Base-by-base conservation (phyloP, 2,113 vertebrate species). In the Pseudorasbora parva region DNA sequence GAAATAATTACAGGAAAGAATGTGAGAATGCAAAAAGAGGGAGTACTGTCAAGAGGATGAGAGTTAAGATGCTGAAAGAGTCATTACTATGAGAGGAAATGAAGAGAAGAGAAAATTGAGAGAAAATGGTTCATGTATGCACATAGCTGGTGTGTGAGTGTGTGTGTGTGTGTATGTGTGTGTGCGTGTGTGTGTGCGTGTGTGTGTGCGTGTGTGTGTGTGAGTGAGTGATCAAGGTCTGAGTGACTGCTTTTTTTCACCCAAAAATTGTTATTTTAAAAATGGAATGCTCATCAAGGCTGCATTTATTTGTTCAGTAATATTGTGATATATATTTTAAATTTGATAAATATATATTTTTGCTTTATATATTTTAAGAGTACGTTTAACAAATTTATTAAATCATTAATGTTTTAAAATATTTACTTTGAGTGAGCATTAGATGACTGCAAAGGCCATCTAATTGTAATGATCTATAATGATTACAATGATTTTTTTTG, bases 1-100 rank as follows among this genome's bases (percentile, higher is more conserved):
- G 47, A 69, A 69, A 81, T 81, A 81, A 81, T 81, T 81, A 69
- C 64, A 69, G 78, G 47, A 69, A 69, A 51, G 30, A 81, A 69
- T 54, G 27, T 27, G 62, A 54, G 62, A 62, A 79, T 15, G 11
- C 25, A 21, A 19, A 12, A 79, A 23, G 62, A 81, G 62, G 30
- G 78, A 81, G 27, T 12, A 10, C 47, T 81, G 47, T 64, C 78
- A 49, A 27, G 19, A 21, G 59, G 12, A 25, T 78, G 37, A 12
- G 33, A 41, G 71, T 45, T 33, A 60, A 43, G 56, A 78, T 5
- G n/a, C 37, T 45, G 21, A 78, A 17, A 27, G 77, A 78, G 54
- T 60, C 56, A 79, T 79, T 62, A 21, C 59, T 49, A 30, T 17
- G 9, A 69, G 17, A 54, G 62, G 47, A 69, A 59, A 79, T 41